Evolutionary conservation across 2,797 vertebrate species (phyloP), one percentile per base, ranked within the genome.

Genomic region (Poeciliopsis infans): DNA sequence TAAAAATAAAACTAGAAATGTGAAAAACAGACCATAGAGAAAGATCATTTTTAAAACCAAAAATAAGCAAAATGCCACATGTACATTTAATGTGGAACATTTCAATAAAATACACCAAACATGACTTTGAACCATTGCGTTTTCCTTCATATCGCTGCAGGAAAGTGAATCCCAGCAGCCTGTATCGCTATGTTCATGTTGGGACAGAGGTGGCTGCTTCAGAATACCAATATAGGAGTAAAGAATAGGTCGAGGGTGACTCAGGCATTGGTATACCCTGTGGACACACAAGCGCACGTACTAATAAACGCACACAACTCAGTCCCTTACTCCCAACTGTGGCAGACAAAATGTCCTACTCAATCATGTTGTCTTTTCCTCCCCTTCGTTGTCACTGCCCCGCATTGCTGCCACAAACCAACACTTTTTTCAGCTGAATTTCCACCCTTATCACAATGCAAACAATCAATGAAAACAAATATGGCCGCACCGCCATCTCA

Each of bases 321-420:
- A 15, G n/a, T 46, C 82, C 81, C 78, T 83, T 75, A 71, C 86
- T 90, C 87, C 91, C 75, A 76, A 91, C 82, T 78, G 81, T 39
- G 0, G 81, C 84, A 90, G 85, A 86, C 86, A 89, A 85, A 89
- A 88, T 91, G 90, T 90, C 85, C 89, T 88, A 90, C 90, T 93
- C 91, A 89, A 91, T 94, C 91, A 91, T 88, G 85, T 82, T 83
- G 84, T 85, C 75, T 89, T 90, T 88, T 87, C 84, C 85, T 83
- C 71, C 74, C 77, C 76, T 90, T 84, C 82, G 76, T 88, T 90
- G 86, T 87, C 86, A 89, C 87, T 85, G 84, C 84, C 75, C 49
- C 76, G 80, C 46, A 20, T 4, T 69, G 76, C 79, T 79, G 69
- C 83, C 78, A 76, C 78, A 80, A 75, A 71, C 72, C 77, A 41